A percentile compares a stretch with the other conserved stretches of the same genome.
Conservation (phyloP, 2,113 vertebrate species). For the Protomyctophum bolini region DNA sequence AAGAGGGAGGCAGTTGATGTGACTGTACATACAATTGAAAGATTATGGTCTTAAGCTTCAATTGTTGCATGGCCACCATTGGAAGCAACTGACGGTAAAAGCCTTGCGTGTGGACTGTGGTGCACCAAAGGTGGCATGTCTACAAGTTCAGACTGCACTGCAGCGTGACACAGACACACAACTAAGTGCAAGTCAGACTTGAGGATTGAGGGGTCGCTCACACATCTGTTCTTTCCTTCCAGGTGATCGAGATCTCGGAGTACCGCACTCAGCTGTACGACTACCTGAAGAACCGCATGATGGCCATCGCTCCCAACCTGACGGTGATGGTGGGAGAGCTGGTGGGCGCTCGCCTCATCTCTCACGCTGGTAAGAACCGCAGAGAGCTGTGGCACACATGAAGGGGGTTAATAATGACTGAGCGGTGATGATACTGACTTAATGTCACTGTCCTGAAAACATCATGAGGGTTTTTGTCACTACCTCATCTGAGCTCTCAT, state of each 20-base stretch:
- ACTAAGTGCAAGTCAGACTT: no score
- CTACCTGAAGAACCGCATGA: constrained; percentile 98
- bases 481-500: constrained; percentile 90
- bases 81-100: no score
- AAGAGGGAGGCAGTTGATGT: no score
- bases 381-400: fast-evolving
- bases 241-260: constrained; percentile 97
- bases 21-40: no score
- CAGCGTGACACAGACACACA: no score
- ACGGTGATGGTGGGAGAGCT: constrained; percentile 96
- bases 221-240: neutral
- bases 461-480: constrained; percentile 89
- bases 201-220: neutral
- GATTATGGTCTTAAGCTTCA: no score
- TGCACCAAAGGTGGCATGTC: no score
- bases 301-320: constrained; percentile 97
- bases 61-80: no score
- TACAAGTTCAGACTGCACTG: no score
- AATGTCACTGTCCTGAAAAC: constrained; percentile 78
- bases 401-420: neutral
- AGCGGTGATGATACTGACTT: constrained; percentile 83
- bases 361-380: constrained; percentile 87
- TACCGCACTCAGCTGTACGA: constrained; percentile 96
- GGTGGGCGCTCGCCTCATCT: constrained; percentile 94
- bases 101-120: no score